Conservation (phyloP, 2,888 invertebrate genomes). For the Rugalucina vietnamica region DNA sequence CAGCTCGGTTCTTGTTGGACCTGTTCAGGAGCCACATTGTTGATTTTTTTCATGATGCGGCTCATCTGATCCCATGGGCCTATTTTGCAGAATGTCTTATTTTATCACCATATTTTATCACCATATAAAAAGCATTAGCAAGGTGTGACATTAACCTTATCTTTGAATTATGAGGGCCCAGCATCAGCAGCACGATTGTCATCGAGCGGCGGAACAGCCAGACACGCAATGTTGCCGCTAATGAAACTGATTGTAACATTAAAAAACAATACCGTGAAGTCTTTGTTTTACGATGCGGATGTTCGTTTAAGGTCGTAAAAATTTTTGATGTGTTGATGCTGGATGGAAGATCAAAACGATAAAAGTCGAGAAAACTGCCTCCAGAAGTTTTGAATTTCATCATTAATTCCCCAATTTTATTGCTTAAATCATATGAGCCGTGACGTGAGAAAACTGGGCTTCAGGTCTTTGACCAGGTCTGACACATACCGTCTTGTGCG, state of each 20-base stretch:
- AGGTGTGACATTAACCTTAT: neutral
- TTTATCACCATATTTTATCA: neutral
- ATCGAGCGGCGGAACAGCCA: neutral
- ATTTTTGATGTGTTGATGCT: neutral
- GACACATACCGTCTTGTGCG: too few species aligned
- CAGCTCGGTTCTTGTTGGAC: too few species aligned
- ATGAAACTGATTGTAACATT: neutral
- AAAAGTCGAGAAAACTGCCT: neutral
- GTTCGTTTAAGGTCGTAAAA: conserved; percentile 5
- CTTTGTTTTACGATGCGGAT: conserved; percentile 15
- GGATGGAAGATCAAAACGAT: neutral
- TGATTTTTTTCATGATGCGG: too few species aligned
- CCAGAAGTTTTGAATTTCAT: conserved; percentile 7
- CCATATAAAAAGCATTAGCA: conserved; percentile 16
- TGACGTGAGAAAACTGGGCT: too few species aligned
- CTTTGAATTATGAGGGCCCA: conserved; percentile 9
- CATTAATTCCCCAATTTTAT: neutral
- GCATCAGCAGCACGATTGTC: neutral
- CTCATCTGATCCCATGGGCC: too few species aligned
- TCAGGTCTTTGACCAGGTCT: too few species aligned
- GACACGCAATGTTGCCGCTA: neutral
- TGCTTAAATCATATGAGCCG: neutral
- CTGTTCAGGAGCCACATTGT: too few species aligned
- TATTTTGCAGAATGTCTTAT: too few species aligned
- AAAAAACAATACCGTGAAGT: neutral